These are phyloP conservation scores for Nycticebus coucang DNA, from an alignment of 2,113 vertebrate genomes.

Conservation along the genomic window DNA sequence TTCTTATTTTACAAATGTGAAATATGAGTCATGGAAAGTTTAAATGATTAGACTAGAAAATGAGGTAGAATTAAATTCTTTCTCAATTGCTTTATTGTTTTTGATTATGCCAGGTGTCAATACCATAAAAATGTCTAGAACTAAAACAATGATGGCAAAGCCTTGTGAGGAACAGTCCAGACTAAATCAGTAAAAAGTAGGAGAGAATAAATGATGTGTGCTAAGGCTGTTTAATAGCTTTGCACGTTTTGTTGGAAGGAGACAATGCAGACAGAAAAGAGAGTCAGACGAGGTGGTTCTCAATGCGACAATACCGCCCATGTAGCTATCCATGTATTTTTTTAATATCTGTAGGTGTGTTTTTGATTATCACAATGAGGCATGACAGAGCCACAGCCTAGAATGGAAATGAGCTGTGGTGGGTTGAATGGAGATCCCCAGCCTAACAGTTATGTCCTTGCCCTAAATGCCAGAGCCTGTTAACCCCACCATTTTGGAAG, in stretches of 20 bases:
- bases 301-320: neutral
- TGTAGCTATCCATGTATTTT: neutral
- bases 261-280: neutral
- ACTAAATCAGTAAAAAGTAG: neutral
- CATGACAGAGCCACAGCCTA: neutral
- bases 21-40: neutral
- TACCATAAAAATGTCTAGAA: neutral
- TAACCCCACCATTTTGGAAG: neutral
- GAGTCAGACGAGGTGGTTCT: neutral
- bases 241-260: neutral
- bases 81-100: neutral
- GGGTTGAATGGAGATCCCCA: neutral
- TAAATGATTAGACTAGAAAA: constrained; percentile 2
- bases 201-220: neutral
- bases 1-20: neutral
- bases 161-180: neutral
- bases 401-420: neutral
- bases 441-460: neutral
- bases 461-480: neutral
- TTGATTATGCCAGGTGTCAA: neutral
- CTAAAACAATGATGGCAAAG: neutral
- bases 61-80: neutral
- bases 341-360: neutral
- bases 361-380: neutral
- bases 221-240: neutral